These are phyloP conservation scores for Coreius guichenoti DNA, from an alignment of 2,797 vertebrate genomes.

Conservation along the genomic window DNA sequence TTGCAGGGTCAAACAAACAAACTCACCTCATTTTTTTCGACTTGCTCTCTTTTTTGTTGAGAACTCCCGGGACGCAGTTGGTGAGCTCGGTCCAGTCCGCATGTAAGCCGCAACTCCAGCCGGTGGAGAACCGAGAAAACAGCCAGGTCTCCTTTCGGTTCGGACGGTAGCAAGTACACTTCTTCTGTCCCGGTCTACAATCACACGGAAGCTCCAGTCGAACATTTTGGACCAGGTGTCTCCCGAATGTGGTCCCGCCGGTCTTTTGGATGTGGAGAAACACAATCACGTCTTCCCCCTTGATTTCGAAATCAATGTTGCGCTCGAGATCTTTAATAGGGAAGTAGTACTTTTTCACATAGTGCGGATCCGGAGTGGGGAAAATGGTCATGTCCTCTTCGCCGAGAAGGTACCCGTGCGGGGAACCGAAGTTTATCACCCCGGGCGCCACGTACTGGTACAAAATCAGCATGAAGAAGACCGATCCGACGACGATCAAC, in stretches of 20 bases:
- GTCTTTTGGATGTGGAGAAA: conserved; percentile 91
- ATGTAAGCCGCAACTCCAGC: conserved; percentile 89
- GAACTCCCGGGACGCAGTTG: conserved; percentile 87
- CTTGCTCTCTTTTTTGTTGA: conserved; percentile 82
- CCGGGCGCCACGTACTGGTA: conserved; percentile 91
- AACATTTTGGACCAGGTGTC: conserved; percentile 89
- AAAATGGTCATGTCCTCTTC: conserved; percentile 85
- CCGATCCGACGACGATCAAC: conserved; percentile 85
- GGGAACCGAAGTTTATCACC: conserved; percentile 83
- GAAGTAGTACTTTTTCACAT: conserved; percentile 90
- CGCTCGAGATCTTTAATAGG: conserved; percentile 84
- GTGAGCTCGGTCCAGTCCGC: conserved; percentile 92
- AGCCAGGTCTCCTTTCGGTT: conserved; percentile 89
- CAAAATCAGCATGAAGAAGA: conserved; percentile 88
- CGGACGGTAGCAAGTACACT: conserved; percentile 90
- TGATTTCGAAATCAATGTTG: conserved; percentile 86
- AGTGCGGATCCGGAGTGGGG: conserved; percentile 89
- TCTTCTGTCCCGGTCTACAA: conserved; percentile 89
- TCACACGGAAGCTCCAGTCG: conserved; percentile 88
- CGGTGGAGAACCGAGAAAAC: conserved; percentile 88
- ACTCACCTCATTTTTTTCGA: conserved; percentile 63
- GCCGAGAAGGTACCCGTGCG: conserved; percentile 73
- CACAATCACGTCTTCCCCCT: conserved; percentile 90
- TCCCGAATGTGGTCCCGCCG: conserved; percentile 88
- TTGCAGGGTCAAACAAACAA: neutral